Base-by-base conservation (phyloP, 2,888 invertebrate species). In the Trachelus troglodyta region DNA sequence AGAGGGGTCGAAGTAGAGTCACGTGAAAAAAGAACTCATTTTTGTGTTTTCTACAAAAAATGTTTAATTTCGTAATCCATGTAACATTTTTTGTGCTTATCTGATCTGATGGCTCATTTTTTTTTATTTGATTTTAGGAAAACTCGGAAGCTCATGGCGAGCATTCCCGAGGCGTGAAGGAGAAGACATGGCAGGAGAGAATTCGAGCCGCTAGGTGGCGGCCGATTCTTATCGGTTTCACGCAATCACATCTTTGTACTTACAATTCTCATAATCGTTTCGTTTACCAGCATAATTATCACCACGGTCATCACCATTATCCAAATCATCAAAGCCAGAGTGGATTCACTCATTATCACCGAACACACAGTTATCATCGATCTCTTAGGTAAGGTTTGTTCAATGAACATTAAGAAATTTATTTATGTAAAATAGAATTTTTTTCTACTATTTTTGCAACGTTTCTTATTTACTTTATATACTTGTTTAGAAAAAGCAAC, bases 151-250 rank as follows among this genome's bases (percentile, higher is more conserved):
- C 78, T 78, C 78, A 75, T 68, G 73, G 71, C 75, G 75, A 78
- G 78, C 78, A 73, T 37, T 76, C 78, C 78, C 73, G 78, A 69
- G 78, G 78, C 69, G 78, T 78, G 75, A 76, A 69, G 40, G 40
- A 40, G 76, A 75, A 78, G 68, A 75, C 75, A 78, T 78, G 78
- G 75, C 78, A 73, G 75, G 78, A 78, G 73, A 75, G 73, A 71
- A 73, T 71, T 78, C 75, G 75, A 71, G 78, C 78, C 78, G 78
- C 78, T 35, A 76, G 75, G 73, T 34, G 78, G 78, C 78, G 78
- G 78, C 78, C 75, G 71, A 75, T 71, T 75, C 76, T 68, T 73
- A 78, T 56, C 78, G 73, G 40, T 73, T 35, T 73, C 33, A 71
- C 73, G 71, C 75, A 78, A 75, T 75, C 73, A 34, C 71, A 76